Evolutionary conservation across 2,888 invertebrate species (phyloP), one percentile per base, ranked within the genome.

Genomic region (Latrodectus hesperus): DNA sequence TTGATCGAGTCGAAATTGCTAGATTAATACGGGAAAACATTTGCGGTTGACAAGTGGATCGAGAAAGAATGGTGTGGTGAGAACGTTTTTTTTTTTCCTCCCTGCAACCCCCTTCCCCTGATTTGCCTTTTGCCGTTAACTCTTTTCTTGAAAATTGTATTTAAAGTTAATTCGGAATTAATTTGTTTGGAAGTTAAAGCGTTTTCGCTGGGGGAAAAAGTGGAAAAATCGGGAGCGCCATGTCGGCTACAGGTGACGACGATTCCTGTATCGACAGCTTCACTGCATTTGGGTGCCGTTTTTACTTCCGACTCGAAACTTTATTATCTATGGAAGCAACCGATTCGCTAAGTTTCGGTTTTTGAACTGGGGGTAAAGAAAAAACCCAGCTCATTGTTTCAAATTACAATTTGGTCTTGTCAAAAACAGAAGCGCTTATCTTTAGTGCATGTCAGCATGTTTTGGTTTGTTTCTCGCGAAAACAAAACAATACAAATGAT

Each of bases 61-160:
- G 76, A 68, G 85, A 80, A 86, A 86, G 80, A 86, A 86, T 71
- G 80, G 71, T 26, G 60, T 60, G 12, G 60, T n/a, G n/a, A 60
- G n/a, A 16, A 51, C 8, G n/a, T 9, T 1, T 67, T 78, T 77
- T 84, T 85, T 80, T 84, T 85, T 80, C 53, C 16, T 68, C 14
- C 52, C 55, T 6, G 22, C 65, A 68, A 52, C 26, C 16, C 65
- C 17, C 72, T 52, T 26, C 60, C 49, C 51, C 64, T 83, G 67
- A 75, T 75, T 83, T 73, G 73, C 67, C 75, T 86, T 86, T 80
- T 67, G 71, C 85, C 86, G 86, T 87, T 87, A 87, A 87, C 86
- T 87, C 86, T 87, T 86, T 87, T 87, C 86, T 87, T 87, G 86
- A 76, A 60, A 87, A 87, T 87, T 81, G 86, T 87, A 87, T 87